phyloP scores from a whole-genome alignment of 2,797 vertebrate species.

The Rousettus madagascariensis region DNA sequence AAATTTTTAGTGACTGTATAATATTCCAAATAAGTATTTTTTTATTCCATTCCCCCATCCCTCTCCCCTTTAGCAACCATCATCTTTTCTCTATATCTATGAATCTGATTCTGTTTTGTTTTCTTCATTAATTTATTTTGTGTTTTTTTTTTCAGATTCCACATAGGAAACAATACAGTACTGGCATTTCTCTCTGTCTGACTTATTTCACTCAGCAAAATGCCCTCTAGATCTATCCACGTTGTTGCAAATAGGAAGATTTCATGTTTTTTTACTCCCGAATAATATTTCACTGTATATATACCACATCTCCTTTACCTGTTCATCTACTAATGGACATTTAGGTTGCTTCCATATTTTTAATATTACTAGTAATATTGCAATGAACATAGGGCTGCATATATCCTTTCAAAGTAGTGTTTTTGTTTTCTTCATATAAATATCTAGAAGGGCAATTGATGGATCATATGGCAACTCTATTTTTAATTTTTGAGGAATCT shows the following conservation, averaged over 20 bases:
- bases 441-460: too few species aligned
- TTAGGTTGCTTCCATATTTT: not conserved
- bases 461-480: too few species aligned
- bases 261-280: too few species aligned
- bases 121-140: not conserved
- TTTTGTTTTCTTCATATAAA: too few species aligned
- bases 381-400: not conserved
- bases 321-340: not conserved
- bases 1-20: not conserved
- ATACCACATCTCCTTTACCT: not conserved
- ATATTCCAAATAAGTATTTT: not conserved
- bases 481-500: too few species aligned
- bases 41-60: not conserved
- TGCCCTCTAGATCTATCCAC: not conserved
- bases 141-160: not conserved
- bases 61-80: too few species aligned
- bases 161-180: not conserved
- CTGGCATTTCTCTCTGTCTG: not conserved
- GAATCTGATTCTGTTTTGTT: not conserved
- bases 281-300: too few species aligned
- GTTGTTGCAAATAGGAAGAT: not conserved
- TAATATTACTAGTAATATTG: not conserved
- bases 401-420: not conserved
- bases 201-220: not conserved
- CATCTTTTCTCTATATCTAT: not conserved